These are phyloP conservation scores for Platyura marginata DNA, from an alignment of 1,140 invertebrate genomes.

Conservation along the genomic window DNA sequence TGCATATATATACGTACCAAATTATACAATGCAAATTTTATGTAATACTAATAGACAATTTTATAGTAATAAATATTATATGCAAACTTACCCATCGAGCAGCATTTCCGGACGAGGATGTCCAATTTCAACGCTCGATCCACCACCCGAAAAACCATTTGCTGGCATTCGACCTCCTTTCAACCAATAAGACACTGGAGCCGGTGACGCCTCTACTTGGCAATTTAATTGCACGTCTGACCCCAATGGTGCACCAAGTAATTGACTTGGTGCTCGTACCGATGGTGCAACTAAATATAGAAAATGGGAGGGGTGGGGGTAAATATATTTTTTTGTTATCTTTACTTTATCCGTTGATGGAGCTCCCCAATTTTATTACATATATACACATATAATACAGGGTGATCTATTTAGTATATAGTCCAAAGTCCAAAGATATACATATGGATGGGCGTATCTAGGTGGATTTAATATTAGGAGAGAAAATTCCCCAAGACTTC, in stretches of 20 bases:
- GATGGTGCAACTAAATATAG: slow-evolving; percentile 48
- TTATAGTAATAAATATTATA: neutral
- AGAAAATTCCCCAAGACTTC: too few relatives aligned
- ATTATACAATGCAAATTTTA: too few relatives aligned
- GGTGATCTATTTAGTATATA: too few relatives aligned
- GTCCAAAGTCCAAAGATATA: too few relatives aligned
- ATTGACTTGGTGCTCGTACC: slow-evolving; percentile 64
- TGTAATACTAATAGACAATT: neutral
- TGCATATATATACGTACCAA: too few relatives aligned
- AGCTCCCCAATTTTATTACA: too few relatives aligned
- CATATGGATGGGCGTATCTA: too few relatives aligned
- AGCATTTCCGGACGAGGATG: slow-evolving; percentile 41
- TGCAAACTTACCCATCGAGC: slow-evolving; percentile 45
- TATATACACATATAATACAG: too few relatives aligned
- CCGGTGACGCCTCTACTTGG: slow-evolving; percentile 65
- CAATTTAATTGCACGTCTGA: slow-evolving; percentile 65
- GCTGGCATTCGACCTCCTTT: slow-evolving; percentile 37
- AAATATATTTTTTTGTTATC: too few relatives aligned
- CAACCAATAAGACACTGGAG: slow-evolving; percentile 69
- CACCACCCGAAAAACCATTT: slow-evolving; percentile 8
- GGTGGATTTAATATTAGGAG: too few relatives aligned
- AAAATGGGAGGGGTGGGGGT: too few relatives aligned
- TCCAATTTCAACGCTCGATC: slow-evolving; percentile 17
- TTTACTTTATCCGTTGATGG: too few relatives aligned
- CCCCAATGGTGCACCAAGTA: slow-evolving; percentile 59